These are phyloP conservation scores for Actenoides lindsayi DNA, from an alignment of 2,113 vertebrate genomes.

Conservation along the genomic window DNA sequence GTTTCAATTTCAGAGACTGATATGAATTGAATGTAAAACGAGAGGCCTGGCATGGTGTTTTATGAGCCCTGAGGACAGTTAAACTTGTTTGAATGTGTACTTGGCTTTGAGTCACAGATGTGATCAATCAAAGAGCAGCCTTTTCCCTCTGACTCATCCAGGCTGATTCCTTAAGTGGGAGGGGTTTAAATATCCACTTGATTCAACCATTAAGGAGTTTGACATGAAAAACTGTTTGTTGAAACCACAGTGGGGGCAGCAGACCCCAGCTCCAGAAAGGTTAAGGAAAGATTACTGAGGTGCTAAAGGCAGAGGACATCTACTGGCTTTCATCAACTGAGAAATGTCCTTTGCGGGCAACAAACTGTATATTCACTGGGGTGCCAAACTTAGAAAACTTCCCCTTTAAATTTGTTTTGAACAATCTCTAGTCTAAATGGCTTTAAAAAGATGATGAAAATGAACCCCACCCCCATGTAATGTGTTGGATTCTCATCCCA, in stretches of 20 bases:
- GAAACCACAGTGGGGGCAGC: neutral
- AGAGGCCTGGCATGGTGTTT: neutral
- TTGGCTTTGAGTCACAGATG: constrained; percentile 27
- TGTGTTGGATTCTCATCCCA: neutral
- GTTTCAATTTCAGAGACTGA: neutral
- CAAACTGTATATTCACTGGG: neutral
- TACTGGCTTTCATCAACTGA: neutral
- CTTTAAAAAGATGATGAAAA: neutral
- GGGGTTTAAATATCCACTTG: neutral
- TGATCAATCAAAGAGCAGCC: constrained; percentile 16
- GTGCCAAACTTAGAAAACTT: neutral
- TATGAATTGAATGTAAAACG: neutral
- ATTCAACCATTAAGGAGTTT: neutral
- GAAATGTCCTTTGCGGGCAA: neutral
- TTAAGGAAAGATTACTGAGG: neutral
- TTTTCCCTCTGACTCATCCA: constrained; percentile 22
- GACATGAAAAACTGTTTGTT: neutral
- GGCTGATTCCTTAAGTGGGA: neutral
- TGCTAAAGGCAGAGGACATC: neutral
- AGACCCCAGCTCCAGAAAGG: neutral
- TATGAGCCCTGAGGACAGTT: neutral
- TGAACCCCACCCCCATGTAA: neutral
- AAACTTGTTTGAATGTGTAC: neutral
- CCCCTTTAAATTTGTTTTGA: neutral
- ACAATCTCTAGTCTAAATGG: neutral